Evolutionary conservation across 1,140 invertebrate genomes (phyloP), one percentile per base, ranked within the genome.

Genomic region (Maniola jurtina): DNA sequence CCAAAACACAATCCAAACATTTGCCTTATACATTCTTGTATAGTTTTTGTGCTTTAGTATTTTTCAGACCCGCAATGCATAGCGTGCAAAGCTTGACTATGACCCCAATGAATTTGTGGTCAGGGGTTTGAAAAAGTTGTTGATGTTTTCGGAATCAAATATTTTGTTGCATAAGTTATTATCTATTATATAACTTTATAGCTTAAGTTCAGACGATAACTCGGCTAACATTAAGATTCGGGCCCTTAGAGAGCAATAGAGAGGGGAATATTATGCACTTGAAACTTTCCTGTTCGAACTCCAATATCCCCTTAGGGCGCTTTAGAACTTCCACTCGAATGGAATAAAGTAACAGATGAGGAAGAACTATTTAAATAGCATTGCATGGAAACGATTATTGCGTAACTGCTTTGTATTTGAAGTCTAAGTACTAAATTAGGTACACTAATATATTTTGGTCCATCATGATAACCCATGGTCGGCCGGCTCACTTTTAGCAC

Each of bases 291-390:
- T 36, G 35, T 38, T 40, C 56, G 38, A 58, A 58, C 38, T 36
- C n/a, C 56, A 40, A 58, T 58, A 58, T 58, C 33, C 56, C 56
- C 38, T 58, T 15, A 40, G 38, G 56, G 13, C 15, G 16, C 16
- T 40, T 58, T 58, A 38, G n/a, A 58, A 58, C 13, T 58, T 58
- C 56, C 56, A 16, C 56, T 38, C 14, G 38, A 58, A 58, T 25
- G 33, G 56, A 15, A 58, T 55, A 55, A 55, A 34, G 35, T n/a
- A 35, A 34, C 52, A 34, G 25, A 55, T 34, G 25, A 55, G 42
- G 1, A 5, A n/a, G 42, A 11, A 13, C 42, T 45, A 45, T 45
- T 45, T 45, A 45, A 45, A 45, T 45, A 9, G 42, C 1, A 45
- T 5, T 45, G 13, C 13, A 55, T n/a, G 25, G n/a, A 55, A 55